Conservation (phyloP, 2,113 vertebrate species). For the Phaetusa simplex region DNA sequence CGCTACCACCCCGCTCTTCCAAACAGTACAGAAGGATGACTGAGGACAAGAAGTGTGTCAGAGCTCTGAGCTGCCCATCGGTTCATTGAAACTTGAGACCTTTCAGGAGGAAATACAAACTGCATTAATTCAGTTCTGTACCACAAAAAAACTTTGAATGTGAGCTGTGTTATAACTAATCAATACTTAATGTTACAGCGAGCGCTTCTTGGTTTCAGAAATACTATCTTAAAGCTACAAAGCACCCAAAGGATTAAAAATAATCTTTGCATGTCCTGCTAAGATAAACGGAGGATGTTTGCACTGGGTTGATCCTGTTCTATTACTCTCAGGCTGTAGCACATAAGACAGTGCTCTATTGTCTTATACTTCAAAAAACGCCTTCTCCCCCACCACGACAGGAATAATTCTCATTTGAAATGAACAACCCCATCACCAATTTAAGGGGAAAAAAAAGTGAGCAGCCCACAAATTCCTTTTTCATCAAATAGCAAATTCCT, state of each 20-base stretch:
- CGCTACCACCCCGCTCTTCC: not conserved
- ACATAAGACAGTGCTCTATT: not conserved
- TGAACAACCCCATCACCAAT: not conserved
- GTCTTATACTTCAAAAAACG: not conserved
- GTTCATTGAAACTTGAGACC: not conserved
- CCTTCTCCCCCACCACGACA: not conserved
- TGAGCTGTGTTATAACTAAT: not conserved
- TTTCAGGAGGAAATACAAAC: not conserved
- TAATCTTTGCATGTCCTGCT: not conserved
- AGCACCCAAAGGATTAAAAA: slow-evolving; percentile 30
- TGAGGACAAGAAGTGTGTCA: not conserved
- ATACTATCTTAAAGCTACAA: not conserved
- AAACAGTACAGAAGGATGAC: not conserved
- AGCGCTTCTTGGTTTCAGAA: not conserved
- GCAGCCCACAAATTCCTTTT: not conserved
- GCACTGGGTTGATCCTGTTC: not conserved
- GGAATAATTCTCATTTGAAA: not conserved
- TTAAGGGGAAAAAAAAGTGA: not conserved
- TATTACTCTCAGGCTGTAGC: not conserved
- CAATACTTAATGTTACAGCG: not conserved
- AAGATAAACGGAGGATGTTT: not conserved
- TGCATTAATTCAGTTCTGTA: not conserved
- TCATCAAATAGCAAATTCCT: not conserved
- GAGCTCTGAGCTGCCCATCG: not conserved
- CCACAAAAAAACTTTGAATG: not conserved